phyloP scores from a whole-genome alignment of 2,113 vertebrate genomes.

The Lanius collurio region DNA sequence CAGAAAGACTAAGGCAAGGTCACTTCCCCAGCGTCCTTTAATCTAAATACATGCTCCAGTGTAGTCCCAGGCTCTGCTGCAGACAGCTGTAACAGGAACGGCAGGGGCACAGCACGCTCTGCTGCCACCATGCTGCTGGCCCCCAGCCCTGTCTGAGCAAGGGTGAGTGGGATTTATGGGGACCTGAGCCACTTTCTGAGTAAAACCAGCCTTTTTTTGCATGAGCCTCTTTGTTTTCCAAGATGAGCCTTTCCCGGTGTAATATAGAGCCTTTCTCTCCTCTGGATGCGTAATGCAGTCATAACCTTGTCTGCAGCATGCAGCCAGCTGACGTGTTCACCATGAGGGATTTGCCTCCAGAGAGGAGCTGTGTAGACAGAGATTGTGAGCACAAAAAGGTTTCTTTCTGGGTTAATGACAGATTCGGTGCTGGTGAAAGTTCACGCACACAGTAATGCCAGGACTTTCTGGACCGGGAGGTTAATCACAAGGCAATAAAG shows the following conservation, averaged over 20 bases:
- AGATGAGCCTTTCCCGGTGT: slow-evolving; percentile 4
- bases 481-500: neutral
- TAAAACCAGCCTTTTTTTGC: neutral
- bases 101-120: neutral
- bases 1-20: slow-evolving; percentile 1
- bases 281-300: slow-evolving; percentile 44
- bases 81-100: neutral
- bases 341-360: slow-evolving; percentile 32
- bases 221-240: slow-evolving; percentile 8
- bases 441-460: neutral
- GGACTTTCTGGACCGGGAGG: neutral
- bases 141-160: neutral
- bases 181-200: neutral
- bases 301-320: slow-evolving; percentile 34
- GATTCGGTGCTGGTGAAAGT: neutral
- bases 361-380: slow-evolving; percentile 21
- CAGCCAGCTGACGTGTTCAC: neutral
- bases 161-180: slow-evolving; percentile 21
- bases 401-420: slow-evolving; percentile 44
- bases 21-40: neutral
- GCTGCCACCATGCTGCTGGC: neutral
- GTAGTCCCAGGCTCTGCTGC: neutral
- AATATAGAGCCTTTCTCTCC: neutral
- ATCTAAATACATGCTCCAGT: neutral
- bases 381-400: slow-evolving; percentile 30